Conservation (phyloP, 2,113 vertebrate species). For the Prinia subflava region DNA sequence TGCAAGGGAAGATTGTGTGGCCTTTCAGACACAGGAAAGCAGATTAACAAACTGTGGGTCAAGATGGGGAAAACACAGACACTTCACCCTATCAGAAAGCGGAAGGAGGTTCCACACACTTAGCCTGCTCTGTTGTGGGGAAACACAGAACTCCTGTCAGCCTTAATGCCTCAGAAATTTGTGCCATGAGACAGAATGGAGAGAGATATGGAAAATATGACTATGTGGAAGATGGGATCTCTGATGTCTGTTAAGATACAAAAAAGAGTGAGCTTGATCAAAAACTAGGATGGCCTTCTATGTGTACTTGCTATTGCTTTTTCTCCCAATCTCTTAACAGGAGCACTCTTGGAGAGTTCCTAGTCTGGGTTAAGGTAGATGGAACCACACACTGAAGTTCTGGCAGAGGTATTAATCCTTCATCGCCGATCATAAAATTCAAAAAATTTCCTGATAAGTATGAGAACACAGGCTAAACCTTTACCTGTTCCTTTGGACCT, state of each 20-base stretch:
- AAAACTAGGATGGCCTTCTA: background rate
- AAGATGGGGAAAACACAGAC: background rate
- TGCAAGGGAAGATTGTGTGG: background rate
- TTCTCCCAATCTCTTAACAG: background rate
- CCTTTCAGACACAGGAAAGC: background rate
- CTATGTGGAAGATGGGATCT: background rate
- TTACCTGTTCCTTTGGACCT: background rate
- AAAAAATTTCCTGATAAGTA: background rate
- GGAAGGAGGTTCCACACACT: background rate
- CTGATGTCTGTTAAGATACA: background rate
- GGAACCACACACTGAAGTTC: background rate
- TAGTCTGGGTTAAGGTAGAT: background rate
- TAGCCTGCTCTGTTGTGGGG: background rate
- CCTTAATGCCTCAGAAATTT: background rate
- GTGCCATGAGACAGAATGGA: background rate
- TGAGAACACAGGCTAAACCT: conserved; percentile 18
- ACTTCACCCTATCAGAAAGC: rapidly evolving
- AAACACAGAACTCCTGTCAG: background rate
- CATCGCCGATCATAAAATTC: background rate
- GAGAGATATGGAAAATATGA: background rate
- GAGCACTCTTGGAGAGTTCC: background rate
- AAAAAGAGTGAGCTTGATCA: background rate
- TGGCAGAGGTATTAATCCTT: background rate
- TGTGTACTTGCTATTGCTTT: background rate
- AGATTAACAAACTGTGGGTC: background rate